Conservation (phyloP, 2,797 vertebrate species). For the Graptemys geographica region DNA sequence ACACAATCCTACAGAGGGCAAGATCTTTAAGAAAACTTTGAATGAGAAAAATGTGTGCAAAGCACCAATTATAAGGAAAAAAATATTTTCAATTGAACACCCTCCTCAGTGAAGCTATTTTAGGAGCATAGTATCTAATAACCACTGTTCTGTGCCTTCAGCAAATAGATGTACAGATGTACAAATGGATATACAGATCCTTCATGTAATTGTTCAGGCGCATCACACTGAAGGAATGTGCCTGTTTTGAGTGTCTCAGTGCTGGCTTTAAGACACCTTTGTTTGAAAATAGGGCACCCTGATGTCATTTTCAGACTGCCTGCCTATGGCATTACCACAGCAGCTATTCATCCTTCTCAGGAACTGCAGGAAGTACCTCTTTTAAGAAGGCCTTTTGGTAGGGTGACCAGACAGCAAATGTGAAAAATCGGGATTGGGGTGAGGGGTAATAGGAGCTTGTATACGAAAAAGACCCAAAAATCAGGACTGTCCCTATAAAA, state of each 20-base stretch:
- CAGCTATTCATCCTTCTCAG: background rate
- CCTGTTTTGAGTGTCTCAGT: background rate
- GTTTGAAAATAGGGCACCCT: background rate
- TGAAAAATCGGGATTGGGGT: too few species aligned
- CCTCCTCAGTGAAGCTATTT: background rate
- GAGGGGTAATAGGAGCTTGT: too few species aligned
- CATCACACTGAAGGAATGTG: fast-evolving
- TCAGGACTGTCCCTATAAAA: too few species aligned
- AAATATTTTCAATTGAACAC: background rate
- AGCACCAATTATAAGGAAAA: background rate
- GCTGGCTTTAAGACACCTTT: background rate
- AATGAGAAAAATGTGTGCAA: background rate
- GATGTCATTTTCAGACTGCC: background rate
- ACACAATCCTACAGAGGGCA: background rate
- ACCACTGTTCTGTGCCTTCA: background rate
- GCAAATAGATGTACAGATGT: background rate
- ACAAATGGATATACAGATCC: background rate
- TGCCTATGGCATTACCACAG: background rate
- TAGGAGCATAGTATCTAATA: background rate
- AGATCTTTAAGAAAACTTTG: background rate
- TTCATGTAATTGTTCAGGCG: background rate
- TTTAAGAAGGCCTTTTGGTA: background rate
- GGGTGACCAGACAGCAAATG: too few species aligned
- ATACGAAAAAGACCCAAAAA: too few species aligned
- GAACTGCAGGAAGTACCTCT: background rate